Evolutionary conservation across 2,888 invertebrate species (phyloP).

Genomic region (Omphaloscelis lunosa): DNA sequence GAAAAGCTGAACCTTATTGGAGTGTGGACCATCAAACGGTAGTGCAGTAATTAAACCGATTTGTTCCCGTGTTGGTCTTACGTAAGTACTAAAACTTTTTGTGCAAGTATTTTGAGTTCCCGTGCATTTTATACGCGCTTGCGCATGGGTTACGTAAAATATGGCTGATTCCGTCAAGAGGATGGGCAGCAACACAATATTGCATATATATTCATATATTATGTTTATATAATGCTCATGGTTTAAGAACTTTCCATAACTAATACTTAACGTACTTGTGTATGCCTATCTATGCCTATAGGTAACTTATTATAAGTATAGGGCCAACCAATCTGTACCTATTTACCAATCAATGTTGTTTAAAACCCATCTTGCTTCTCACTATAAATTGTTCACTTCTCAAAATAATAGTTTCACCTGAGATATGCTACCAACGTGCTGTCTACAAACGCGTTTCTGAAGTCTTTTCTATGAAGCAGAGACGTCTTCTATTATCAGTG

Average conservation of each 20-base stretch:
- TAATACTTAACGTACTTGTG: background rate
- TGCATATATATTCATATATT: background rate
- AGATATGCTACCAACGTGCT: too few species aligned
- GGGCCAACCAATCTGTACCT: background rate
- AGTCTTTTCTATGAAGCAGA: too few species aligned
- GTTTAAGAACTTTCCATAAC: background rate
- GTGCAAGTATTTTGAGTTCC: constrained; percentile 42
- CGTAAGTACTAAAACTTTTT: constrained; percentile 49
- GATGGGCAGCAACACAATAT: background rate
- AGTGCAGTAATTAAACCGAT: constrained; percentile 63
- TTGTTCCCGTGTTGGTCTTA: constrained; percentile 50
- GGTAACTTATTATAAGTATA: background rate
- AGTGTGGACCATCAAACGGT: constrained; percentile 69
- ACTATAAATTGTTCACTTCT: background rate
- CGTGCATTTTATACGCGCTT: constrained; percentile 24
- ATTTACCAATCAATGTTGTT: background rate
- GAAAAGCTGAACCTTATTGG: constrained; percentile 19
- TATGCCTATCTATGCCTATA: background rate
- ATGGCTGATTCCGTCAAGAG: background rate
- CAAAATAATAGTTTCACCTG: background rate
- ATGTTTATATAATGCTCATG: background rate
- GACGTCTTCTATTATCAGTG: too few species aligned
- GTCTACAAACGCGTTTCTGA: too few species aligned
- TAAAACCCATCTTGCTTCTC: background rate
- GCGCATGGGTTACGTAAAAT: background rate